Conservation (phyloP, 2,113 vertebrate genomes). For the Bungarus multicinctus region DNA sequence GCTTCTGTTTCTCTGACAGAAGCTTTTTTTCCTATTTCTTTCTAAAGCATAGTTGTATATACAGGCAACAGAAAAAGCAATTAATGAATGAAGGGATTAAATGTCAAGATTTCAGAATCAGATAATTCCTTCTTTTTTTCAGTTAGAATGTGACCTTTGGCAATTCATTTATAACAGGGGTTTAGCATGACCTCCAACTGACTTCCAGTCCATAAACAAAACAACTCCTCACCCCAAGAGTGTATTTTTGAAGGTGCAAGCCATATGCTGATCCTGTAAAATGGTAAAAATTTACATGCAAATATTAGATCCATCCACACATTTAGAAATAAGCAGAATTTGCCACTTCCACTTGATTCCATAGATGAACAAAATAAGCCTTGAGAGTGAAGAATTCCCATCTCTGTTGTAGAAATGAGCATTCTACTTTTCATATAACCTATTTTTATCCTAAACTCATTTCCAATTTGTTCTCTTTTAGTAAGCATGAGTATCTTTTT, state of each 20-base stretch:
- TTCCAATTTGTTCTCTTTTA: background rate
- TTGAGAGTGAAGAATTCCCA: background rate
- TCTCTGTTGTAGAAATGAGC: background rate
- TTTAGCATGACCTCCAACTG: conserved; percentile 19
- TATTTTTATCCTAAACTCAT: background rate
- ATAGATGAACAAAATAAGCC: background rate
- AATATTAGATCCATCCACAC: background rate
- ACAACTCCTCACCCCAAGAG: background rate
- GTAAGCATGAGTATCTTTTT: background rate
- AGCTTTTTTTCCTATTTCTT: conserved; percentile 8
- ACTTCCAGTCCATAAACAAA: background rate
- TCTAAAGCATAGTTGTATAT: conserved; percentile 11
- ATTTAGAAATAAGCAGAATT: background rate
- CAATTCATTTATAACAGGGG: conserved; percentile 21
- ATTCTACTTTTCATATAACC: background rate
- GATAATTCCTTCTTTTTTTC: background rate
- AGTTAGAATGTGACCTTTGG: conserved; percentile 34
- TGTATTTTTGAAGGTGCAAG: background rate
- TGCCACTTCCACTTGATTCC: background rate
- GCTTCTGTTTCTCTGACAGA: background rate
- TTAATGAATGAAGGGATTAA: background rate
- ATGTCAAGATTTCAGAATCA: conserved; percentile 14
- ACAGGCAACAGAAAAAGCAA: conserved; percentile 3
- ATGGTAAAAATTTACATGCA: background rate
- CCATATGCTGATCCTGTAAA: background rate